Evolutionary conservation across 2,888 invertebrate genomes (phyloP).

Genomic region (Alloplasta piceator): DNA sequence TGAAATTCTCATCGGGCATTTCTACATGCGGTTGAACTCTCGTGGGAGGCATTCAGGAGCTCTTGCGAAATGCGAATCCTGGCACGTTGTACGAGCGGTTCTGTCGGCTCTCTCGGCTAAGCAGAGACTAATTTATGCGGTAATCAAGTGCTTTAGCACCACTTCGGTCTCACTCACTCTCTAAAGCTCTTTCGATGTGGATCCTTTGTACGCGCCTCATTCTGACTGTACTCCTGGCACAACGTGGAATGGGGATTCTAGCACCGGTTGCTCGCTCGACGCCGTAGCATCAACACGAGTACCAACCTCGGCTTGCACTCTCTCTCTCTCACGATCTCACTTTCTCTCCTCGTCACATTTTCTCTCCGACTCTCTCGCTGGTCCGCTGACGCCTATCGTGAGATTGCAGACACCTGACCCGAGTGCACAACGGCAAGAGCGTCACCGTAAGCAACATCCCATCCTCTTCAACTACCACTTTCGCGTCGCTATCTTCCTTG

Average conservation of each 20-base stretch:
- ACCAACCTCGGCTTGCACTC: constrained; percentile 42
- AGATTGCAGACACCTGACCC: constrained; percentile 78
- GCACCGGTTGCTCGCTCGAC: constrained; percentile 56
- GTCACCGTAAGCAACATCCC: constrained; percentile 42
- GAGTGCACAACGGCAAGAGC: constrained; percentile 56
- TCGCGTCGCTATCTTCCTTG: constrained; percentile 26
- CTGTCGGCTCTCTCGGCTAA: constrained; percentile 74
- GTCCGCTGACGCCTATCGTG: constrained; percentile 71
- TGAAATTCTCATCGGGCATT: constrained; percentile 8
- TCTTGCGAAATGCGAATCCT: constrained; percentile 31
- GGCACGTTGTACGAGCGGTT: constrained; percentile 24
- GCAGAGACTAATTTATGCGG: constrained; percentile 79
- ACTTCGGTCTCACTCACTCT: constrained; percentile 60
- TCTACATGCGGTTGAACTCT: constrained; percentile 15
- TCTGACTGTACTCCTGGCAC: constrained; percentile 60
- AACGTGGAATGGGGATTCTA: constrained; percentile 33
- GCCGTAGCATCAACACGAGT: constrained; percentile 38
- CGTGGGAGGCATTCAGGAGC: neutral
- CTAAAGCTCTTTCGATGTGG: constrained; percentile 59
- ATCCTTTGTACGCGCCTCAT: constrained; percentile 71
- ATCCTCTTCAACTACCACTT: constrained; percentile 44
- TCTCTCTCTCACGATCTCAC: constrained; percentile 28
- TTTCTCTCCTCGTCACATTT: constrained; percentile 24
- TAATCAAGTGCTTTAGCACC: constrained; percentile 75
- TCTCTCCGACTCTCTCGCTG: constrained; percentile 36